Evolutionary conservation across 2,888 invertebrate species (phyloP).

Genomic region (Unio pictorum): DNA sequence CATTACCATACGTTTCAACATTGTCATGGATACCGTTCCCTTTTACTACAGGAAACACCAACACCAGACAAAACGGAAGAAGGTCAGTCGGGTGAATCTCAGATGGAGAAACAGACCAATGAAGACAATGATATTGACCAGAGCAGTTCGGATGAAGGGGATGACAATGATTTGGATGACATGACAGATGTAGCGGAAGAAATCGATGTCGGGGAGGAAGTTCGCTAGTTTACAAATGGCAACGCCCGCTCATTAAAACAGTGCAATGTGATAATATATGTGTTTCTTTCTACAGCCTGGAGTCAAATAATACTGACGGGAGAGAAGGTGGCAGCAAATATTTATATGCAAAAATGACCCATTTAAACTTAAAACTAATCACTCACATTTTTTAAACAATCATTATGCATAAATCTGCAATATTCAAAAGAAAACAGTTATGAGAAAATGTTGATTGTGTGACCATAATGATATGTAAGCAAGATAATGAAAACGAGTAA

Average conservation of each 20-base stretch:
- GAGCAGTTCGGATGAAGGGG: constrained; percentile 32
- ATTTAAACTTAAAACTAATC: no score
- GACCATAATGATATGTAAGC: no score
- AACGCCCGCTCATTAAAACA: not conserved
- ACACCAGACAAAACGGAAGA: constrained; percentile 47
- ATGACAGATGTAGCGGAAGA: constrained; percentile 41
- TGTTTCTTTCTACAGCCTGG: no score
- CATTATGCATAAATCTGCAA: no score
- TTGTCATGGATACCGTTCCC: not conserved
- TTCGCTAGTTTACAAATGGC: not conserved
- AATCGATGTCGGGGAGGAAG: constrained; percentile 56
- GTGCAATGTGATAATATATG: not conserved
- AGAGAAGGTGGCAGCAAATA: no score
- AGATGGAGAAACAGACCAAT: constrained; percentile 32
- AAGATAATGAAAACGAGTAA: no score
- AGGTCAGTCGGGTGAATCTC: constrained; percentile 25
- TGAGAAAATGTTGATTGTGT: no score
- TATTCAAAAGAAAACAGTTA: no score
- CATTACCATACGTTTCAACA: no score
- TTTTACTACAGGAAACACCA: constrained; percentile 45
- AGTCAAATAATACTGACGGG: no score
- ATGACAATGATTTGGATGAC: constrained; percentile 39
- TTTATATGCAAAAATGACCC: no score
- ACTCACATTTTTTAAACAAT: no score
- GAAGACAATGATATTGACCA: constrained; percentile 39